Base-by-base conservation (phyloP, 2,797 vertebrate species). In the Acrossocheilus fasciatus region DNA sequence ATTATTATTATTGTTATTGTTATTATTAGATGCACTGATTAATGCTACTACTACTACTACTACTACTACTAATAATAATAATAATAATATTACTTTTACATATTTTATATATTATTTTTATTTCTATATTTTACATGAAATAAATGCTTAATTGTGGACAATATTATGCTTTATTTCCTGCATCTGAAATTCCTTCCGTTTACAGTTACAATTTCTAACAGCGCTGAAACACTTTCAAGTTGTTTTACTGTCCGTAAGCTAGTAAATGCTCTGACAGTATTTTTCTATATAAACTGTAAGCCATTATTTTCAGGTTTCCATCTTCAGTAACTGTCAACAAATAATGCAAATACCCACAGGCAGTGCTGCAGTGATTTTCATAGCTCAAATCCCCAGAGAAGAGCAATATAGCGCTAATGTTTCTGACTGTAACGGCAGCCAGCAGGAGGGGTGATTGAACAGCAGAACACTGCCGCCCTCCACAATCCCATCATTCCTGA, bases 401-500 rank as follows among this genome's bases (percentile, higher is more conserved):
- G 47, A 76, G 47, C 47, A 36, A 76, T 76, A 54, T 14, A 20
- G 17, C 34, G 5, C 47, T 54, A 69, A 75, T 87, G 73, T 12
- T 83, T 69, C 47, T 64, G 74, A 43, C 39, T 68, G 26, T 62
- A 39, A 34, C 15, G 4, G 20, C 23, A 23, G 59, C 47, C 92
- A 93, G 91, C 75, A 45, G n/a, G 86, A 83, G 26, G 64, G 20
- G 91, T 92, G 92, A 91, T 91, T 34, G 1, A 74, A 34, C 82
- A 87, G 72, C 57, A 82, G n/a, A 75, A 20, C 39, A 14, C 79
- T 34, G n/a, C 69, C 36, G 9, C 45, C 45, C 50, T 14, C 50
- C 41, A 54, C 62, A 59, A 9, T 23, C 54, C 75, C 83, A 39
- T 62, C 70, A 45, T 74, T 50, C 39, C 74, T 47, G 52, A 8